Evolutionary conservation across 2,113 vertebrate genomes (phyloP).

Genomic region (Catharus minimus): DNA sequence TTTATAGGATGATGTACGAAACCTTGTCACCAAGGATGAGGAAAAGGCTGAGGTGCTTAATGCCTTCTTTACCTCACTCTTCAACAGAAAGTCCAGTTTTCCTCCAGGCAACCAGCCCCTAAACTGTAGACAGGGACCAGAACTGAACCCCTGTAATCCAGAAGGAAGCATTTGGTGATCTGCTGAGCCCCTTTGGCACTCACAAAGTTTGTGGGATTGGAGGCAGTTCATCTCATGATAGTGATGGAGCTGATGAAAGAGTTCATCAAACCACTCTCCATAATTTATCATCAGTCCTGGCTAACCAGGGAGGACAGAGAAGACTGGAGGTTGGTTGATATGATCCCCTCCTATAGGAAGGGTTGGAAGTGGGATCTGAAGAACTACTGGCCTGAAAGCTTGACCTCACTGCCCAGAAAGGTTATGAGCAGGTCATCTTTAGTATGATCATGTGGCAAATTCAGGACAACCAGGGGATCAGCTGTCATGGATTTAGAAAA

Average conservation of each 20-base stretch:
- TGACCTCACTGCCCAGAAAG: not conserved
- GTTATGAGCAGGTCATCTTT: not conserved
- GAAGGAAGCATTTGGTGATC: not conserved
- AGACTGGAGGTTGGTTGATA: accelerated
- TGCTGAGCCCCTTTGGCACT: not conserved
- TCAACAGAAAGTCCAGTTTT: not conserved
- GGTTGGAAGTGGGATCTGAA: not conserved
- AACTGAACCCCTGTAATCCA: not conserved
- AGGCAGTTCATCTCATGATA: not conserved
- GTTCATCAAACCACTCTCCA: not conserved
- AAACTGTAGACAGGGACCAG: not conserved
- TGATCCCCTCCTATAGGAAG: not conserved
- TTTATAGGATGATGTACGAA: not conserved
- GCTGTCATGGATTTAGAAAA: not conserved
- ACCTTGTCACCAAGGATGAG: not conserved
- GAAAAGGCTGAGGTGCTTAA: not conserved
- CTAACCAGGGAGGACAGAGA: accelerated
- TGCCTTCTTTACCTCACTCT: not conserved
- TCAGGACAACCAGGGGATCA: not conserved
- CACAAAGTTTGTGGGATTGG: not conserved
- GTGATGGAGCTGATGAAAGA: not conserved
- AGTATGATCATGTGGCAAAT: not conserved
- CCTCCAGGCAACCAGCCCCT: not conserved
- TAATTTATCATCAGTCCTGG: not conserved
- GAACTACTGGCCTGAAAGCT: not conserved